phyloP scores from a whole-genome alignment of 2,888 invertebrate genomes.

The Carabus problematicus region DNA sequence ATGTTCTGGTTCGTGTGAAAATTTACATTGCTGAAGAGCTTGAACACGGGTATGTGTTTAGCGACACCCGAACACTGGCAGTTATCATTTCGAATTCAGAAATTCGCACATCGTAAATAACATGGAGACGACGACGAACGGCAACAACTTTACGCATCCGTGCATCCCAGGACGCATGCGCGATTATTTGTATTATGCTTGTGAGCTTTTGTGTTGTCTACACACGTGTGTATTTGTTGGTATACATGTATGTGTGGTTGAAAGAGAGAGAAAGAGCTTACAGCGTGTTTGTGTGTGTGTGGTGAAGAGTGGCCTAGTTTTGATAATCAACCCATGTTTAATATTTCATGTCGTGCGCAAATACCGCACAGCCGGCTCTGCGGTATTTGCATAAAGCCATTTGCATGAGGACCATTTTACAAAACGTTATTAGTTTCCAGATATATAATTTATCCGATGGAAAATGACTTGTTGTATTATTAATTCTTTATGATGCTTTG shows the following conservation, averaged over 20 bases:
- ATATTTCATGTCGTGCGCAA: slow-evolving; percentile 34
- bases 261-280: too few species aligned
- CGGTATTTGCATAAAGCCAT: slow-evolving; percentile 34
- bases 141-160: slow-evolving; percentile 28
- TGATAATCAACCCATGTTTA: slow-evolving; percentile 30
- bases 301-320: slow-evolving; percentile 25
- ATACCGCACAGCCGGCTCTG: slow-evolving; percentile 25
- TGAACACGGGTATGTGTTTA: slow-evolving; percentile 2
- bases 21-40: slow-evolving; percentile 32
- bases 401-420: slow-evolving; percentile 37
- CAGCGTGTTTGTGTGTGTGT: neutral
- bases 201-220: too few species aligned
- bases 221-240: too few species aligned
- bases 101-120: slow-evolving; percentile 36
- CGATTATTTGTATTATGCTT: slow-evolving; percentile 11
- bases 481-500: slow-evolving; percentile 19
- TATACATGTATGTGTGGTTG: too few species aligned
- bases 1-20: slow-evolving; percentile 22
- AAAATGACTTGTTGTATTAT: slow-evolving; percentile 34
- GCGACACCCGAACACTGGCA: slow-evolving; percentile 17
- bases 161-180: slow-evolving; percentile 4
- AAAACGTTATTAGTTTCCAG: slow-evolving; percentile 42
- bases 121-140: slow-evolving; percentile 5
- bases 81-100: slow-evolving; percentile 35
- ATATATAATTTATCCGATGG: slow-evolving; percentile 35